Evolutionary conservation across 2,113 vertebrate genomes (phyloP), one percentile per base, ranked within the genome.

Genomic region (Scomber scombrus): DNA sequence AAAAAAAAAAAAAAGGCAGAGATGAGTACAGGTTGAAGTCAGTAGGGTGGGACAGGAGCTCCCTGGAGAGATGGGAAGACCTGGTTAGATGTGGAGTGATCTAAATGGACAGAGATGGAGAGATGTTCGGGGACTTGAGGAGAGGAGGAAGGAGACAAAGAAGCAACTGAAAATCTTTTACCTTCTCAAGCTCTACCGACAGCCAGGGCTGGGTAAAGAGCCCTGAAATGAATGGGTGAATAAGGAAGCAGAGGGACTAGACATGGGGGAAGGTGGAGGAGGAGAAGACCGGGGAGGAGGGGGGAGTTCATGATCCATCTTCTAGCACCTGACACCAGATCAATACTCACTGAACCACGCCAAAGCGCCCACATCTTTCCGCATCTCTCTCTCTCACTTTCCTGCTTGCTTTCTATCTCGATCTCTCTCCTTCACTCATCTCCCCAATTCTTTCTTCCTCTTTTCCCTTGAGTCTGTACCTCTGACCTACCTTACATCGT

Each of bases 251-350:
- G 63, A 40, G 19, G n/a, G 73, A n/a, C 31, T n/a, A 77, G 78
- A 72, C 49, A 16, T 75, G 52, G 63, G 69, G 72, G 85, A 64
- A 72, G 71, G 63, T 19, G 43, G 67, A 18, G 64, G 21, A 79
- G 62, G 57, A 84, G 61, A 47, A 75, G 71, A 81, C 8, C 58
- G 78, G 23, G 23, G 2, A 26, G 23, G 23, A 26, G 11, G 21
- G 65, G 64, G 71, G 62, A 73, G 47, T 75, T 86, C 52, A 64
- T 47, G 73, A 92, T 92, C 91, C 86, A 80, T 93, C 91, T 89
- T 87, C 82, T 40, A 65, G 66, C 67, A 85, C 78, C 86, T 89
- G 91, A 92, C 83, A 85, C 80, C 45, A 13, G 85, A 93, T 93
- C 93, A 85, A 93, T 93, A 92, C 63, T 78, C 50, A 19, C 49